Conservation (phyloP, 2,888 invertebrate species). For the Chalcosyrphus nemorum region DNA sequence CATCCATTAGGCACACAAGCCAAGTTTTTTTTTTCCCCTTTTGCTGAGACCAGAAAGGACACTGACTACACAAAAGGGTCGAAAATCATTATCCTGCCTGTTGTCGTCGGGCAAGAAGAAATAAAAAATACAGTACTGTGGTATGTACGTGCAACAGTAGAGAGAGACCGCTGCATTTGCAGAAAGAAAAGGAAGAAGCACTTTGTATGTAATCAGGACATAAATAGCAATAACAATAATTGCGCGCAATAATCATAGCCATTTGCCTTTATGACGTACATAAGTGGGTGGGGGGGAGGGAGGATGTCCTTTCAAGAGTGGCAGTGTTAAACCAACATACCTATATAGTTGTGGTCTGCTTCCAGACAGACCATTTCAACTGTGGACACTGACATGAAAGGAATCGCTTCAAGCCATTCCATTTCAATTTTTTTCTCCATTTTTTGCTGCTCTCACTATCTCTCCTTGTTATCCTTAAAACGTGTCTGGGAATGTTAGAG, state of each 20-base stretch:
- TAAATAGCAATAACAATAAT: constrained; percentile 74
- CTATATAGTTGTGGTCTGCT: constrained; percentile 46
- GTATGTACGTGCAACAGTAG: constrained; percentile 17
- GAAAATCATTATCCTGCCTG: constrained; percentile 27
- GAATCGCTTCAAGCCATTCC: constrained; percentile 8
- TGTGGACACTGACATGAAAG: not conserved
- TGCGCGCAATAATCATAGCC: constrained; percentile 72
- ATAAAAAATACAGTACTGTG: constrained; percentile 7
- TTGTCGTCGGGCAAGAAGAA: not conserved
- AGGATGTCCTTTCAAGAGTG: too few species aligned
- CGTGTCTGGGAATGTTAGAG: constrained; percentile 22
- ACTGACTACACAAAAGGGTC: not conserved
- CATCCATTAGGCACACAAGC: constrained; percentile 18
- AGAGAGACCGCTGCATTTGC: constrained; percentile 34
- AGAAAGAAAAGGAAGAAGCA: not conserved
- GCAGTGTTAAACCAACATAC: constrained; percentile 41
- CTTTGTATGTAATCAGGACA: constrained; percentile 61
- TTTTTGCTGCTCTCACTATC: not conserved
- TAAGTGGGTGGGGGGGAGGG: constrained; percentile 31
- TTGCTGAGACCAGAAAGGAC: not conserved
- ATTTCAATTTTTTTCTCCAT: constrained; percentile 41
- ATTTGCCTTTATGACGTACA: constrained; percentile 64
- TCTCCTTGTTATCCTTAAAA: constrained; percentile 18
- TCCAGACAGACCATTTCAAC: constrained; percentile 27
- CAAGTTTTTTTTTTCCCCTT: not conserved